Evolutionary conservation across 2,113 vertebrate genomes (phyloP), one percentile per base, ranked within the genome.

Genomic region (Psophia crepitans): DNA sequence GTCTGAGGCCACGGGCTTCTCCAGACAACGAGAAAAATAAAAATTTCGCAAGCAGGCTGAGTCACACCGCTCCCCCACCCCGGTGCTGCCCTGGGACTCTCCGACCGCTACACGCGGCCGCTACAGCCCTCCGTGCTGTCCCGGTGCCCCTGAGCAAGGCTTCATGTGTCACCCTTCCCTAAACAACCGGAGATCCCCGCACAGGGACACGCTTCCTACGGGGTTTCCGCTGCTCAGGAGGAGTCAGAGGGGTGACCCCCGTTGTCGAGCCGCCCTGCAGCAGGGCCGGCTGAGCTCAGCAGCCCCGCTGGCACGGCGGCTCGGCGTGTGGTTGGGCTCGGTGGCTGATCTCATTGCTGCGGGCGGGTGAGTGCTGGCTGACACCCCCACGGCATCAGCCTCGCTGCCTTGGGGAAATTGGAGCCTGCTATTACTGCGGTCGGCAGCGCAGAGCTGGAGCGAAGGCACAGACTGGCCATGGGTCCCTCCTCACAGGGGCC

Each of bases 21-120:
- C 82, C 68, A 51, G 76, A 44, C 30, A 57, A 64, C 1, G 11
- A 63, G 87, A 87, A 85, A 86, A 89, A 71, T 64, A 79, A 85
- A 79, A 66, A 81, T 96, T 96, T 95, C 71, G 70, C 95, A 97
- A 96, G 78, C 6, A 0, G 90, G 71, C 71, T 96, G 96, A 97
- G 88, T 97, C 96, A 97, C 2, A 0, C 9, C 0, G 2, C 41
- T 91, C 71, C 90, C 69, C 94, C 94, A 90, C 92, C 87, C 95
- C 21, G 0, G 90, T 1, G 19, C 90, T 87, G 74, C 46, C 43
- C 85, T 76, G 90, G 78, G 94, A 76, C 92, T 88, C 84, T 24
- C 82, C 2, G 9, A 60, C 57, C 20, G 3, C 70, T 0, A 1
- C 76, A 48, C 19, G 12, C 12, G 15, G 79, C 89, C 0, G 7